Evolutionary conservation across 2,797 vertebrate genomes (phyloP).

Genomic region (Falco columbarius): DNA sequence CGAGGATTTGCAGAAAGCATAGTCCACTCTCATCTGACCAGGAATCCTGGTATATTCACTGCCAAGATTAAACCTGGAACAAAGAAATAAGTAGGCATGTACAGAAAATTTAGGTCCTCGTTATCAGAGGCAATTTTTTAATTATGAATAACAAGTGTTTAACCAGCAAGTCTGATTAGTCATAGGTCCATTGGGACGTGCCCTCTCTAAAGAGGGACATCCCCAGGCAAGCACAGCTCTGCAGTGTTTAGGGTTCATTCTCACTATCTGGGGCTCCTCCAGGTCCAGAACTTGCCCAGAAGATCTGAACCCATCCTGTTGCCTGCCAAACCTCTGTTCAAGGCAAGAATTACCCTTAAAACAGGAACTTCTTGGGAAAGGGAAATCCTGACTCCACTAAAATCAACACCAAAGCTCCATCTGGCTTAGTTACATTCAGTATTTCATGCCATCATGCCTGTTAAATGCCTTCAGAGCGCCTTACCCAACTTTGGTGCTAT

Average conservation of each 20-base stretch:
- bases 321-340: background rate
- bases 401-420: background rate
- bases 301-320: background rate
- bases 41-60: background rate
- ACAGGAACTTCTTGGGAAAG: background rate
- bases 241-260: background rate
- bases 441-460: background rate
- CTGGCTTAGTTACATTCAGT: background rate
- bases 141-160: background rate
- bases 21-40: background rate
- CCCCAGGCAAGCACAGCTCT: background rate
- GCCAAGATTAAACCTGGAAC: background rate
- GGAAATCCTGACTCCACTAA: background rate
- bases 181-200: background rate
- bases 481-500: background rate
- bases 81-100: background rate
- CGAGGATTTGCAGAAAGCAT: background rate
- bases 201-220: background rate
- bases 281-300: background rate
- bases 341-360: background rate
- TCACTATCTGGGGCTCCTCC: background rate
- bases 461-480: background rate
- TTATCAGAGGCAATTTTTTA: background rate
- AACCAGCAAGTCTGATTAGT: background rate
- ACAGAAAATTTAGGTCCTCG: background rate